These are phyloP conservation scores for Asbolus verrucosus DNA, from an alignment of 1,140 invertebrate species.

Conservation along the genomic window DNA sequence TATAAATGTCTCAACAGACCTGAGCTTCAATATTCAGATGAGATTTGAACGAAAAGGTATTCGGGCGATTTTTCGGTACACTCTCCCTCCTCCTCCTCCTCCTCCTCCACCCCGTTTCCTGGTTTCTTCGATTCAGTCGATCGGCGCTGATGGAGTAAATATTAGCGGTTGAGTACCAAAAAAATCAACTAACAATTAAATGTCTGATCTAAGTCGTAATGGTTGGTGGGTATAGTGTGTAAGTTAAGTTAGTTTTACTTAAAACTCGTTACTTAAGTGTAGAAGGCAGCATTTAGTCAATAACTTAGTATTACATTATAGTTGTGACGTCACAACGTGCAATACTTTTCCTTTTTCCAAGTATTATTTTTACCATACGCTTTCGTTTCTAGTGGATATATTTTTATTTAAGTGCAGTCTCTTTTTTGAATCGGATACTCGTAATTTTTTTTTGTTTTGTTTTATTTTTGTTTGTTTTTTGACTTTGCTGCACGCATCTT, in stretches of 20 bases:
- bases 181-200: conserved; percentile 49
- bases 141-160: conserved; percentile 18
- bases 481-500: conserved; percentile 48
- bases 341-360: conserved; percentile 60
- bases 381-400: conserved; percentile 52
- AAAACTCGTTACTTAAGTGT: conserved; percentile 43
- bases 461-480: conserved; percentile 23
- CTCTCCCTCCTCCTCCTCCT: not conserved
- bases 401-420: conserved; percentile 47
- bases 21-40: conserved; percentile 49
- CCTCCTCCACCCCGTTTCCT: not conserved
- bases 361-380: conserved; percentile 61
- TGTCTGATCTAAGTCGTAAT: conserved; percentile 55
- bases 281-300: conserved; percentile 60
- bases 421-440: conserved; percentile 37
- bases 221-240: conserved; percentile 61
- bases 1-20: conserved; percentile 56
- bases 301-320: conserved; percentile 61
- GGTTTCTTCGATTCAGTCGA: not conserved
- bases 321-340: conserved; percentile 59
- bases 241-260: conserved; percentile 56
- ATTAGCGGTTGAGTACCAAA: conserved; percentile 7
- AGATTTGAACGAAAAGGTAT: conserved; percentile 32
- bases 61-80: not conserved
- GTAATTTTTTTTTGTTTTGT: conserved; percentile 41